Percentiles rank a stretch among this genome's conserved stretches.
These are phyloP conservation scores for Thaumatotibia leucotreta DNA, from an alignment of 1,140 invertebrate species.

Conservation along the genomic window DNA sequence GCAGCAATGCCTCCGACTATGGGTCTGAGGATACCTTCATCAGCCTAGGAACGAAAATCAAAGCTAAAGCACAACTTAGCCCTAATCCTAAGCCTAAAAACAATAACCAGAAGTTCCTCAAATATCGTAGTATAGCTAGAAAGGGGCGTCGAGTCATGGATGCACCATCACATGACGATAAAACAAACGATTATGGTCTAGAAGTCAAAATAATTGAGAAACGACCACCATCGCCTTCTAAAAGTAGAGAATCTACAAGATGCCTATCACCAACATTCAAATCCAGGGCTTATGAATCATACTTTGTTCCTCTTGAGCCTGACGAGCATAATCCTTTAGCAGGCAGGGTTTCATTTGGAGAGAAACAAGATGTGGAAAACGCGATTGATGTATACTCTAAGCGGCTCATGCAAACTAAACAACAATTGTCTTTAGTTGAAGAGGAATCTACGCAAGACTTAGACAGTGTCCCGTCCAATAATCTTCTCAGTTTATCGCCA, in stretches of 20 bases:
- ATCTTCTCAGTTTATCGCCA: constrained; percentile 38
- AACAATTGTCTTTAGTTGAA: constrained; percentile 71
- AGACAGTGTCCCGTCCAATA: constrained; percentile 53
- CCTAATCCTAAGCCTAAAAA: constrained; percentile 47
- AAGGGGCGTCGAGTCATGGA: constrained; percentile 44
- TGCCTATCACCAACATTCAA: constrained; percentile 42
- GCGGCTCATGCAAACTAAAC: constrained; percentile 45
- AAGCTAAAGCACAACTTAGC: constrained; percentile 64
- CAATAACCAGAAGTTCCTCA: constrained; percentile 43
- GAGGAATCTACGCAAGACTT: constrained; percentile 71
- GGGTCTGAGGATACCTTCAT: constrained; percentile 73
- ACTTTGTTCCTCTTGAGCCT: constrained; percentile 49
- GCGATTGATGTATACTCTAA: constrained; percentile 44
- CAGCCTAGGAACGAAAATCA: constrained; percentile 74
- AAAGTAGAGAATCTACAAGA: constrained; percentile 34
- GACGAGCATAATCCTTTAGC: constrained; percentile 33
- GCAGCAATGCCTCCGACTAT: constrained; percentile 70
- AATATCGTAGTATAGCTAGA: constrained; percentile 55
- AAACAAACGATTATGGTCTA: constrained; percentile 45
- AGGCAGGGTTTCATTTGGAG: constrained; percentile 47
- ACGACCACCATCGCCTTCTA: constrained; percentile 36
- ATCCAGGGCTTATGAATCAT: constrained; percentile 47
- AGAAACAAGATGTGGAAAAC: constrained; percentile 34
- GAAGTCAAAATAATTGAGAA: constrained; percentile 63
- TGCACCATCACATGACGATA: constrained; percentile 26